Conservation (phyloP, 1,140 invertebrate species). For the Rhopalosiphum padi region DNA sequence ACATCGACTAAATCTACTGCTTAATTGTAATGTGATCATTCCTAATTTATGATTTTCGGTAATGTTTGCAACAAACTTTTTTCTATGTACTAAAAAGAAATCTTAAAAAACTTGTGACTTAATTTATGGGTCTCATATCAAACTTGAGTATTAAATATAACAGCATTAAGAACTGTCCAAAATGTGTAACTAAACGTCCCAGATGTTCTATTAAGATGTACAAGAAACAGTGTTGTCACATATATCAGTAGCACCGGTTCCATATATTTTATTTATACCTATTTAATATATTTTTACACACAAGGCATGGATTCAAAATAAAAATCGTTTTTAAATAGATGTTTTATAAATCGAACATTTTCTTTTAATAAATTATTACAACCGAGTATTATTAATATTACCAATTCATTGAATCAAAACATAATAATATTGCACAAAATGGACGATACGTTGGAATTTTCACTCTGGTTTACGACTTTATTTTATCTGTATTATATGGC, state of each 20-base stretch:
- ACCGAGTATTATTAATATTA: too few species aligned
- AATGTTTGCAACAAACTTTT: not conserved
- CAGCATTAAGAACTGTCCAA: not conserved
- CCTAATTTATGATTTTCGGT: too few species aligned
- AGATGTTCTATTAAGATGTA: not conserved
- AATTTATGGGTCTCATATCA: not conserved
- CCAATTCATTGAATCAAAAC: not conserved
- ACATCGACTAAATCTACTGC: too few species aligned
- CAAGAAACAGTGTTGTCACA: not conserved
- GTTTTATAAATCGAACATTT: not conserved
- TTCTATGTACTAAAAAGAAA: not conserved
- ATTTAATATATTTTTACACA: not conserved
- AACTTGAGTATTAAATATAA: not conserved
- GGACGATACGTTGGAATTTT: not conserved
- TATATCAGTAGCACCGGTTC: not conserved
- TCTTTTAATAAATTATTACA: not conserved
- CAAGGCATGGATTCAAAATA: not conserved
- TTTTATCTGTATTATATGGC: too few species aligned
- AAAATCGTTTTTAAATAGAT: not conserved
- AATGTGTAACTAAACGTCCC: not conserved
- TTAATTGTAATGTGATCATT: too few species aligned
- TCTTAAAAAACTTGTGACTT: not conserved
- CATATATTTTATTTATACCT: not conserved
- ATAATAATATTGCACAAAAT: not conserved
- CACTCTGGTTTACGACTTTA: not conserved